Evolutionary conservation across 2,113 vertebrate genomes (phyloP).

Genomic region (Elaphurus davidianus): DNA sequence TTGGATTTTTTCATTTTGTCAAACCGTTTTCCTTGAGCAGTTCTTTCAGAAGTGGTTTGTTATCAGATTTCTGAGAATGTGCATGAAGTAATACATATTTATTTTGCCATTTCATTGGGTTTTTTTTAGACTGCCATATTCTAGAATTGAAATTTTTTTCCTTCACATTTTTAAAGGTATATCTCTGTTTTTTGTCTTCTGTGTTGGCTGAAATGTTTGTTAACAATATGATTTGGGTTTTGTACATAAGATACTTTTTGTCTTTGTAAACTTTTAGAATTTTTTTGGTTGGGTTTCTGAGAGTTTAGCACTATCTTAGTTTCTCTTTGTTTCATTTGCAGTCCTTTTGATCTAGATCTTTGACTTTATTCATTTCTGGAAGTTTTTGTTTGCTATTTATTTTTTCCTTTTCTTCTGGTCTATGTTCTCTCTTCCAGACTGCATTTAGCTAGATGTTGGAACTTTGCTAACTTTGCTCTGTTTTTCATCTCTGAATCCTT

Average conservation of each 20-base stretch:
- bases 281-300: neutral
- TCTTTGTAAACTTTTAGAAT: neutral
- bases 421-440: neutral
- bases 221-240: neutral
- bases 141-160: neutral
- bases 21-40: neutral
- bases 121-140: neutral
- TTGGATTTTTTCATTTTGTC: neutral
- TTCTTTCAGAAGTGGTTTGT: neutral
- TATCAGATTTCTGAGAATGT: neutral
- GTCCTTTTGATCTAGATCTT: neutral
- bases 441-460: neutral
- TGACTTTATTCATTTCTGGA: neutral
- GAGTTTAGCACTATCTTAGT: neutral
- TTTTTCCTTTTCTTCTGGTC: neutral
- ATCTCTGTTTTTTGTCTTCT: neutral
- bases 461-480: neutral
- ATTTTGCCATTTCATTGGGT: neutral
- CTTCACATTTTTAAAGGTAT: neutral
- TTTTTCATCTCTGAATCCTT: neutral
- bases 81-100: neutral
- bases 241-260: neutral
- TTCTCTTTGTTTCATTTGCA: neutral
- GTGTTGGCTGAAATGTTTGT: neutral
- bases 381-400: neutral